These are phyloP conservation scores for Vandiemenella viatica DNA, from an alignment of 2,888 invertebrate species.

Conservation along the genomic window DNA sequence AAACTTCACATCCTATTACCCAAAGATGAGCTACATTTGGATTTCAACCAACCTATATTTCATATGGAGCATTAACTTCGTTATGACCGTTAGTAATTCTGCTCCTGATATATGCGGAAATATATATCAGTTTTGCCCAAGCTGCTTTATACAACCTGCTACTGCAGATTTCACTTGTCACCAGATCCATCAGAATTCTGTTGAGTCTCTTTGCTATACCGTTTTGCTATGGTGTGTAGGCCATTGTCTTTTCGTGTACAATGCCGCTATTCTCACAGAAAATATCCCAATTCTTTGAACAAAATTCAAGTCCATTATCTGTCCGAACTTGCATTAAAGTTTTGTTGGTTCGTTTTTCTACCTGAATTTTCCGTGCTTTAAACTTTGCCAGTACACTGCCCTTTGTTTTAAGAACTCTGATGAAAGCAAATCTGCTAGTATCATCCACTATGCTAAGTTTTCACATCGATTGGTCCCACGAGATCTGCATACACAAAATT, in stretches of 20 bases:
- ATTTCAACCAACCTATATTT: neutral
- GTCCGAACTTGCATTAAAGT: conserved; percentile 1
- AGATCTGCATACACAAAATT: neutral
- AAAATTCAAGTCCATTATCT: conserved; percentile 6
- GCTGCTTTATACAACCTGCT: neutral
- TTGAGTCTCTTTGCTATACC: no score
- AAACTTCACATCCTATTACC: neutral
- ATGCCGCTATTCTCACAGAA: neutral
- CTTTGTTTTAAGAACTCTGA: neutral
- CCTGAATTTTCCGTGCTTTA: neutral
- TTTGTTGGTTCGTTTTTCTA: conserved; percentile 2
- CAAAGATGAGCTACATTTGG: neutral
- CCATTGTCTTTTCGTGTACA: neutral
- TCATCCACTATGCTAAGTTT: neutral
- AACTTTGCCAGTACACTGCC: neutral
- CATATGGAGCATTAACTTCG: neutral
- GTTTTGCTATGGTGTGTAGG: neutral
- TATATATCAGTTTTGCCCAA: neutral
- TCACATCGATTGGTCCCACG: neutral
- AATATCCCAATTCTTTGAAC: conserved; percentile 4
- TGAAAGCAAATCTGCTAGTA: neutral
- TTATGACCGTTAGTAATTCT: neutral
- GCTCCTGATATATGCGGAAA: neutral
- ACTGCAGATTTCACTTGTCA: neutral
- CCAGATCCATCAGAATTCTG: neutral